These are phyloP conservation scores for Antigone vipio DNA, from an alignment of 2,113 vertebrate species.

Conservation along the genomic window DNA sequence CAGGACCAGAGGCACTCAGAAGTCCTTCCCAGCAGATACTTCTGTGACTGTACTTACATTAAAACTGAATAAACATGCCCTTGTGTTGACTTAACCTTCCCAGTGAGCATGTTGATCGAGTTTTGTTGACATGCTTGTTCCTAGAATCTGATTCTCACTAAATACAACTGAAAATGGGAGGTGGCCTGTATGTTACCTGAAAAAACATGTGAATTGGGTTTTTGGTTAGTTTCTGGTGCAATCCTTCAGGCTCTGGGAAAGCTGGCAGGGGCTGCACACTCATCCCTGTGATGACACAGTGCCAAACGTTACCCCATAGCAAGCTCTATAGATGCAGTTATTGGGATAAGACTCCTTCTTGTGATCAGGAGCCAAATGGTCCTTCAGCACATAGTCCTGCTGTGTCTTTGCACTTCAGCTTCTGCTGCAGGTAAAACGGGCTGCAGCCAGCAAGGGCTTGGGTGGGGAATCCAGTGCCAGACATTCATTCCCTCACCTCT, in stretches of 20 bases:
- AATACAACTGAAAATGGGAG: neutral
- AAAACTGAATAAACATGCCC: constrained; percentile 12
- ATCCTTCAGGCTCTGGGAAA: neutral
- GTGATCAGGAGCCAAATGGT: neutral
- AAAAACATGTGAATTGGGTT: neutral
- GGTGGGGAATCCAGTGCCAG: neutral
- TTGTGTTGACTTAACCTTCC: constrained; percentile 54
- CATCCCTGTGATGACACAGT: neutral
- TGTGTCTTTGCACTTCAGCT: neutral
- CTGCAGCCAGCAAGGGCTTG: neutral
- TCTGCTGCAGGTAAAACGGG: neutral
- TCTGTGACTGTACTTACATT: neutral
- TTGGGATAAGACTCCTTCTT: neutral
- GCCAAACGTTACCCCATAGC: neutral
- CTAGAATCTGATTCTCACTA: constrained; percentile 30
- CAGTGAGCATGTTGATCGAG: neutral
- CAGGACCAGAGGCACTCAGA: neutral
- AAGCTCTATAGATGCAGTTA: neutral
- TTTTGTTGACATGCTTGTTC: constrained; percentile 15
- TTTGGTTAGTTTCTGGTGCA: neutral
- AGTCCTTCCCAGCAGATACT: neutral
- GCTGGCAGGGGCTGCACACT: neutral
- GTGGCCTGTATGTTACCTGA: neutral
- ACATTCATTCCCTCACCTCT: neutral
- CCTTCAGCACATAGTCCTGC: rapidly evolving